Conservation (phyloP, 1,140 invertebrate species). For the Lepeophtheirus salmonis region DNA sequence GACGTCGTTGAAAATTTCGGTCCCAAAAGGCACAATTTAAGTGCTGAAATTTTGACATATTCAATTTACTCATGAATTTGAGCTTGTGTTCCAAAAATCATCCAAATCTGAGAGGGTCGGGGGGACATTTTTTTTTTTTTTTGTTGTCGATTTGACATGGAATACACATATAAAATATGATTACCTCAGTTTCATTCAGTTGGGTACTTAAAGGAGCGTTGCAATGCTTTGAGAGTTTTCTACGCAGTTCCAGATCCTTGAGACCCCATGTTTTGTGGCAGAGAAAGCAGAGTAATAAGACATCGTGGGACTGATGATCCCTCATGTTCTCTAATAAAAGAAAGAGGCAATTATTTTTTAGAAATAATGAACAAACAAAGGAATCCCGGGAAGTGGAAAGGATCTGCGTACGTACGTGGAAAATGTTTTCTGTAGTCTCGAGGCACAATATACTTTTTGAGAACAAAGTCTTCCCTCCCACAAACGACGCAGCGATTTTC, state of each 20-base stretch:
- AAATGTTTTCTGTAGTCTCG: constrained; percentile 65
- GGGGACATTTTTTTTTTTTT: too few species aligned
- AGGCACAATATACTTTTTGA: constrained; percentile 61
- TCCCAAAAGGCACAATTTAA: too few species aligned
- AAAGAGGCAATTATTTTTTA: background rate
- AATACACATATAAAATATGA: too few species aligned
- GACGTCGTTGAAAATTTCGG: too few species aligned
- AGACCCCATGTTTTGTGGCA: background rate
- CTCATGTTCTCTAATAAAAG: background rate
- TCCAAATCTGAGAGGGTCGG: too few species aligned
- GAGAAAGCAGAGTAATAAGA: background rate
- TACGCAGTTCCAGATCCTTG: background rate
- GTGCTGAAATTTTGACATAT: too few species aligned
- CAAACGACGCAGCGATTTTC: constrained; percentile 69
- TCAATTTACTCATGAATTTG: too few species aligned
- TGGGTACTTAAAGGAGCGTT: too few species aligned
- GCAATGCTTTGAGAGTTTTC: background rate
- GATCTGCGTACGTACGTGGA: constrained; percentile 33
- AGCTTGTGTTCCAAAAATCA: too few species aligned
- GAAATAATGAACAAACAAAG: background rate
- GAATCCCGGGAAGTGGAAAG: background rate
- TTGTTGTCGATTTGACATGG: too few species aligned
- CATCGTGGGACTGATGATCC: background rate
- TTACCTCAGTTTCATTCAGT: too few species aligned
- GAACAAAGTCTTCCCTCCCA: constrained; percentile 44